A percentile compares a stretch with the other conserved stretches of the same genome.
phyloP scores from a whole-genome alignment of 1,140 invertebrate genomes.

The Popillia japonica region DNA sequence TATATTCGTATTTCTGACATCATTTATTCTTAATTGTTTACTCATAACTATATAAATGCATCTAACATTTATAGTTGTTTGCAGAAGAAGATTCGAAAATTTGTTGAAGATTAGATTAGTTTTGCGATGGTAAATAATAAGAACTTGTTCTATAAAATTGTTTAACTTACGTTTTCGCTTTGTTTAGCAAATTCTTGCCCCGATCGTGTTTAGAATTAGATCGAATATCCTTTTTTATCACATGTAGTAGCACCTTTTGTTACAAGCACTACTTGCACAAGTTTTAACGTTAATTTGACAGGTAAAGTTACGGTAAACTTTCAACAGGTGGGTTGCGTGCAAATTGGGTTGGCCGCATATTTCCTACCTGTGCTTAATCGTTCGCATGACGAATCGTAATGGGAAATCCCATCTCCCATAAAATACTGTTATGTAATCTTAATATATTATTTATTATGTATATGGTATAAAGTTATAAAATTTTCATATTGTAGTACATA shows the following conservation, averaged over 20 bases:
- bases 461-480: too few species aligned
- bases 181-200: background rate
- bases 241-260: background rate
- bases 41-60: too few species aligned
- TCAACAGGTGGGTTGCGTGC: slow-evolving; percentile 6
- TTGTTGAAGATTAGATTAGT: background rate
- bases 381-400: too few species aligned
- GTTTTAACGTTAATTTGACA: slow-evolving; percentile 26
- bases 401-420: too few species aligned
- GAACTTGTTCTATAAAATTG: background rate
- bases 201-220: background rate
- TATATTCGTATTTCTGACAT: background rate
- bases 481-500: too few species aligned
- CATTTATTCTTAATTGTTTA: background rate
- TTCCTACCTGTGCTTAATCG: background rate
- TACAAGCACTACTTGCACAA: background rate
- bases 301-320: slow-evolving; percentile 7
- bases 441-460: too few species aligned
- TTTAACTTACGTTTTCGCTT: background rate
- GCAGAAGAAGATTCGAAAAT: slow-evolving; percentile 6
- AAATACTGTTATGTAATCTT: too few species aligned
- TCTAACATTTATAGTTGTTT: background rate
- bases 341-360: background rate
- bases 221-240: background rate
- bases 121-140: background rate